Evolutionary conservation across 2,888 invertebrate species (phyloP), one percentile per base, ranked within the genome.

Genomic region (Masnerella sp.): DNA sequence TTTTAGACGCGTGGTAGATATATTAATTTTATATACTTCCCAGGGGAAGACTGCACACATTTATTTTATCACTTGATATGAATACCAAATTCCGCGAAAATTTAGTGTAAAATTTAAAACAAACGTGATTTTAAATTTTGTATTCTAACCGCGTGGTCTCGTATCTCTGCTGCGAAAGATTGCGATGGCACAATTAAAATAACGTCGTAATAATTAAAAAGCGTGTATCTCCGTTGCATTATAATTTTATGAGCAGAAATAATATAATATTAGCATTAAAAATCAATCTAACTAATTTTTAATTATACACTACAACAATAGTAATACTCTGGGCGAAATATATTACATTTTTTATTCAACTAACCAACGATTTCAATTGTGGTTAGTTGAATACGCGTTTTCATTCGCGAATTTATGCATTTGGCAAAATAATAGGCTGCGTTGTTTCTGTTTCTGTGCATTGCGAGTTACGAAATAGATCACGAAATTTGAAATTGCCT

Each of bases 61-160:
- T 62, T 54, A 62, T 62, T 62, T 62, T 40, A 32, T 28, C 43
- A 30, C 62, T 43, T 32, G 17, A 51, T 52, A 52, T 52, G 62
- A 62, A 62, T 52, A 62, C 51, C 51, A 62, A 52, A 62, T 62
- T 51, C 34, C n/a, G 42, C 14, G 51, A 25, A 34, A 54, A 42
- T 54, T 54, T 54, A 40, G 40, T 54, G 40, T 30, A 42, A 43
- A 52, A 62, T 62, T 51, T 62, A 34, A 17, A 43, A 62, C 34
- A 43, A 51, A 52, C 51, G 42, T 34, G 62, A 51, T 34, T 32
- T 52, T 40, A 43, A 62, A 62, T 62, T n/a, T 40, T 42, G 62
- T 62, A 47, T 52, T 62, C 51, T 34, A 18, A 12, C 11, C 12
- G 40, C 40, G 20, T 30, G 18, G 32, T 12, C 2, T 7, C 18